These are phyloP conservation scores for Heterotilapia buettikoferi DNA, from an alignment of 2,113 vertebrate genomes.

Conservation along the genomic window DNA sequence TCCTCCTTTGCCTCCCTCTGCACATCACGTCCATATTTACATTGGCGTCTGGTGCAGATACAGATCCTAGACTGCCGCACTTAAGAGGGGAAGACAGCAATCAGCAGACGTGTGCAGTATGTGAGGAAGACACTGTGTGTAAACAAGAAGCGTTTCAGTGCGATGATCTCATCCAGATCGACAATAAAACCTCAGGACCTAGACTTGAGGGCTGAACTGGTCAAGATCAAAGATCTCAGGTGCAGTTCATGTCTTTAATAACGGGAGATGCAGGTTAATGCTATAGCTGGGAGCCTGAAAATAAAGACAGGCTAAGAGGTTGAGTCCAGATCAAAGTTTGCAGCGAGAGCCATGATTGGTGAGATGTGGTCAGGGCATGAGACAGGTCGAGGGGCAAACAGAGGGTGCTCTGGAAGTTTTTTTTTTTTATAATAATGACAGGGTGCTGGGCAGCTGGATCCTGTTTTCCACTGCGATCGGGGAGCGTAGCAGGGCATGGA, in stretches of 20 bases:
- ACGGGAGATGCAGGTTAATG: background rate
- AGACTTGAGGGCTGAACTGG: background rate
- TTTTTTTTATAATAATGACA: constrained; percentile 51
- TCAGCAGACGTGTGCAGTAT: background rate
- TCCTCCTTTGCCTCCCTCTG: background rate
- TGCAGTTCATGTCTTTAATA: background rate
- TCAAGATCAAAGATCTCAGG: background rate
- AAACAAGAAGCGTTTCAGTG: background rate
- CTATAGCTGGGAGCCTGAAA: constrained; percentile 2
- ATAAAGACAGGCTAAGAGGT: constrained; percentile 36
- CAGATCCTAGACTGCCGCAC: constrained; percentile 1
- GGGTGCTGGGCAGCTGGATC: constrained; percentile 69
- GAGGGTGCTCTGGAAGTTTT: constrained; percentile 4
- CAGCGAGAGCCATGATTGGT: constrained; percentile 20
- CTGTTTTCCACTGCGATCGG: constrained; percentile 64
- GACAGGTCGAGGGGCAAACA: constrained; percentile 29
- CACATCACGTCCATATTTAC: constrained; percentile 10
- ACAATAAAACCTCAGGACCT: background rate
- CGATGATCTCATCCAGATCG: background rate
- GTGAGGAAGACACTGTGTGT: background rate
- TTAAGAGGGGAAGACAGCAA: background rate
- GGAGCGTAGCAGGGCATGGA: constrained; percentile 46
- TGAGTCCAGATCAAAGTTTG: constrained; percentile 37
- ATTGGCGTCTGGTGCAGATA: constrained; percentile 37
- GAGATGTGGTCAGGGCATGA: constrained; percentile 55